phyloP scores from a whole-genome alignment of 2,113 vertebrate genomes.

The Sciurus niger region DNA sequence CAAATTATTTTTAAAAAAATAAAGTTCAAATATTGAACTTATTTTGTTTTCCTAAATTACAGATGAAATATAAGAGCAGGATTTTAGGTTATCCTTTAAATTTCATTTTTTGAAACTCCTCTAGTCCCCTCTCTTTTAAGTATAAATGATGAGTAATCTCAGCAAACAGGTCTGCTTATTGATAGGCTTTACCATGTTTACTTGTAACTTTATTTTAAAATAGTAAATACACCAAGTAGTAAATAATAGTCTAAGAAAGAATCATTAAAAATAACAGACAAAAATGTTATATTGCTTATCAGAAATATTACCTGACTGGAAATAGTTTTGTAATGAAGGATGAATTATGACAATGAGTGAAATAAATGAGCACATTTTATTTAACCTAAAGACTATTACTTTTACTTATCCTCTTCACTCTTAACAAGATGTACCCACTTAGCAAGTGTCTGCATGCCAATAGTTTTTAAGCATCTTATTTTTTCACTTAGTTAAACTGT shows the following conservation, averaged over 20 bases:
- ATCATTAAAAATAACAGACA: constrained; percentile 35
- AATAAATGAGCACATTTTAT: background rate
- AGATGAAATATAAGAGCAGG: constrained; percentile 12
- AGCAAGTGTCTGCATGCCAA: background rate
- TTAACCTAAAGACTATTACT: constrained; percentile 33
- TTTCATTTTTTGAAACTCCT: background rate
- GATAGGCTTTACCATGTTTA: background rate
- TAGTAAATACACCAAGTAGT: background rate
- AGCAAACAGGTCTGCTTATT: background rate
- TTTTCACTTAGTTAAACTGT: constrained; percentile 18
- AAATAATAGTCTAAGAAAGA: background rate
- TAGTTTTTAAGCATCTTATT: constrained; percentile 26
- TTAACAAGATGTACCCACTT: background rate
- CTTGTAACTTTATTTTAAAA: constrained; percentile 36
- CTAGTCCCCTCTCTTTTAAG: background rate
- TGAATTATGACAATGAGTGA: background rate
- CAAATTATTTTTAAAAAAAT: background rate
- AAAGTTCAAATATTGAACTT: background rate
- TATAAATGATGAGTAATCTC: background rate
- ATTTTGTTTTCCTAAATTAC: constrained; percentile 39
- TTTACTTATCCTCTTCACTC: constrained; percentile 20
- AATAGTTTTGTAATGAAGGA: constrained; percentile 2
- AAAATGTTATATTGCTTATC: background rate
- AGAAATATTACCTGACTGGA: background rate
- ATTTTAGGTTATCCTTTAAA: background rate